Evolutionary conservation across 2,888 invertebrate genomes (phyloP).

Genomic region (Baronia brevicornis): DNA sequence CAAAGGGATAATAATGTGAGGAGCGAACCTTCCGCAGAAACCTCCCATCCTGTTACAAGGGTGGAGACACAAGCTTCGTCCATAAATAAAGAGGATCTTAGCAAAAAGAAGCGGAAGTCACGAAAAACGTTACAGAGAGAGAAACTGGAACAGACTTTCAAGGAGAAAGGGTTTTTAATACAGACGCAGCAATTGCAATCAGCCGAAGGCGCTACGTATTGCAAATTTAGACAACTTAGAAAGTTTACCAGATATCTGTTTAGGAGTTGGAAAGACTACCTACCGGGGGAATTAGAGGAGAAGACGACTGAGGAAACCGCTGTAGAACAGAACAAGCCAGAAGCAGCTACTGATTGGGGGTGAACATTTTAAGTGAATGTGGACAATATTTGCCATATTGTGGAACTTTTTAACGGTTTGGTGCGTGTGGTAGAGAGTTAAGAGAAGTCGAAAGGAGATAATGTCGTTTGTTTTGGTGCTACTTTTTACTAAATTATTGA

Average conservation of each 20-base stretch:
- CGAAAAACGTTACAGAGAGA: conserved; percentile 89
- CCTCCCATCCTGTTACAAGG: conserved; percentile 31
- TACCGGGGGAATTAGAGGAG: conserved; percentile 83
- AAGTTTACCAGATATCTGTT: conserved; percentile 94
- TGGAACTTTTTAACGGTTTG: neutral
- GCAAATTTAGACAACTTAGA: conserved; percentile 91
- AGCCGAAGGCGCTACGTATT: conserved; percentile 94
- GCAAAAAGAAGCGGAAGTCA: conserved; percentile 82
- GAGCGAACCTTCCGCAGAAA: conserved; percentile 33
- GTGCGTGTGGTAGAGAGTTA: neutral
- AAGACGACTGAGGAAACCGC: conserved; percentile 21
- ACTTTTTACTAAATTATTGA: too few relatives aligned
- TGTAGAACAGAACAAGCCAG: conserved; percentile 20
- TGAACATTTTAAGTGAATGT: conserved; percentile 26
- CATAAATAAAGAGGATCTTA: conserved; percentile 50
- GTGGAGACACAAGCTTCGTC: conserved; percentile 25
- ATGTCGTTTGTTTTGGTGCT: too few relatives aligned
- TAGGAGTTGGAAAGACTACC: conserved; percentile 94
- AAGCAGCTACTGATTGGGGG: conserved; percentile 40
- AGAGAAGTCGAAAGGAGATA: too few relatives aligned
- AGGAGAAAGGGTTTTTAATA: conserved; percentile 93
- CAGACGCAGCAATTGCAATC: conserved; percentile 95
- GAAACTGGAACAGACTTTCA: conserved; percentile 93
- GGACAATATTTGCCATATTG: neutral
- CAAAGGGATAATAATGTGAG: conserved; percentile 81